Evolutionary conservation across 2,113 vertebrate genomes (phyloP).

Genomic region (Antechinus stuartii): DNA sequence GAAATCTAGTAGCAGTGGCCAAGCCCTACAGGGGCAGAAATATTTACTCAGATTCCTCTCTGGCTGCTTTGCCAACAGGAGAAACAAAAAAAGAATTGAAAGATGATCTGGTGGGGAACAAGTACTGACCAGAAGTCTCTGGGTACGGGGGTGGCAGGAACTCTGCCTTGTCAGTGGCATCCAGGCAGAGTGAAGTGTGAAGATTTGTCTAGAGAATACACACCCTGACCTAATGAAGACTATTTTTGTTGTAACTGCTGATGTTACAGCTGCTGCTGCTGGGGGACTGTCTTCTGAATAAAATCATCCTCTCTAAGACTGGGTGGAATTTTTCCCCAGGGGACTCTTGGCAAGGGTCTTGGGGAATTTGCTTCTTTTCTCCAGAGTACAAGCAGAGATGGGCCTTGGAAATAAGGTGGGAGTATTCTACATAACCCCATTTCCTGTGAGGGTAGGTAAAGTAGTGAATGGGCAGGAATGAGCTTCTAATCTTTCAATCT

Average conservation of each 20-base stretch:
- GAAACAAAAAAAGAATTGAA: slow-evolving; percentile 59
- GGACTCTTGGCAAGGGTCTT: neutral
- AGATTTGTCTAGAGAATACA: neutral
- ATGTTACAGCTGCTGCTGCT: neutral
- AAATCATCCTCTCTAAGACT: neutral
- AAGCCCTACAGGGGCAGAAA: slow-evolving; percentile 51
- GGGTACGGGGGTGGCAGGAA: neutral
- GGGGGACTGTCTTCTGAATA: neutral
- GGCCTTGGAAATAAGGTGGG: neutral
- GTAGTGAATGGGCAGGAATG: no score
- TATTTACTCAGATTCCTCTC: slow-evolving; percentile 23
- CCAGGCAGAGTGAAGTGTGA: neutral
- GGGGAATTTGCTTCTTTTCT: slow-evolving; percentile 15
- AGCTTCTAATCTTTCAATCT: accelerated
- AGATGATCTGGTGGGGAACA: slow-evolving; percentile 16
- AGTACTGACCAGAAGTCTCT: slow-evolving; percentile 10
- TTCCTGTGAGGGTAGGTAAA: neutral
- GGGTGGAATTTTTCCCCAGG: neutral
- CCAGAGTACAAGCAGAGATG: neutral
- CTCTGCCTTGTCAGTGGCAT: neutral
- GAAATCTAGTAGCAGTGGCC: slow-evolving; percentile 13
- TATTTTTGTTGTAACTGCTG: neutral
- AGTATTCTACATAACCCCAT: neutral
- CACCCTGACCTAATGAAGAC: neutral
- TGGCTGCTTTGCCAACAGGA: slow-evolving; percentile 30